phyloP scores from a whole-genome alignment of 2,113 vertebrate genomes.

The Heterotilapia buettikoferi region DNA sequence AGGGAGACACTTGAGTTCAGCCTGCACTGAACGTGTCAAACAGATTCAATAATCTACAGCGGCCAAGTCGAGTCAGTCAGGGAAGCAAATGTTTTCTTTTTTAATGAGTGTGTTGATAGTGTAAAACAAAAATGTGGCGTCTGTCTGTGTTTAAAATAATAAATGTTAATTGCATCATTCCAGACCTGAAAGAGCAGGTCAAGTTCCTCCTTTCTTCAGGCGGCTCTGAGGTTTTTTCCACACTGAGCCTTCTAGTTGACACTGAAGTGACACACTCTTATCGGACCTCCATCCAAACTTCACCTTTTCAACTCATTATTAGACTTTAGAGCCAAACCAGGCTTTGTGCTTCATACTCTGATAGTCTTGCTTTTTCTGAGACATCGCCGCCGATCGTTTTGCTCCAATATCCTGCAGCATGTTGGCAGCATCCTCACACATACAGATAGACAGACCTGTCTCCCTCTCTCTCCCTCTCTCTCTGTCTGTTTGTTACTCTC shows the following conservation, averaged over 20 bases:
- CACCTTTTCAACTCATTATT: not conserved
- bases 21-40: not conserved
- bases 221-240: not conserved
- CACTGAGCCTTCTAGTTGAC: not conserved
- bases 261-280: not conserved
- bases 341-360: not conserved
- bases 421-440: not conserved
- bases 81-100: not conserved
- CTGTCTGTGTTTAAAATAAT: not conserved
- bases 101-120: not conserved
- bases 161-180: not conserved
- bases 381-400: not conserved
- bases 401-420: not conserved
- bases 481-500: not conserved
- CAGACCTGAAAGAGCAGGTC: not conserved
- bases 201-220: not conserved
- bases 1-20: not conserved
- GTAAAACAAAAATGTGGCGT: not conserved
- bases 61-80: not conserved
- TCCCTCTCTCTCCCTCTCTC: not conserved
- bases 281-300: not conserved
- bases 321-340: not conserved
- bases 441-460: slow-evolving; percentile 28
- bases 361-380: not conserved
- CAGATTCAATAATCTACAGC: not conserved